phyloP scores from a whole-genome alignment of 2,888 invertebrate species.

The Cerceris ruficornis region DNA sequence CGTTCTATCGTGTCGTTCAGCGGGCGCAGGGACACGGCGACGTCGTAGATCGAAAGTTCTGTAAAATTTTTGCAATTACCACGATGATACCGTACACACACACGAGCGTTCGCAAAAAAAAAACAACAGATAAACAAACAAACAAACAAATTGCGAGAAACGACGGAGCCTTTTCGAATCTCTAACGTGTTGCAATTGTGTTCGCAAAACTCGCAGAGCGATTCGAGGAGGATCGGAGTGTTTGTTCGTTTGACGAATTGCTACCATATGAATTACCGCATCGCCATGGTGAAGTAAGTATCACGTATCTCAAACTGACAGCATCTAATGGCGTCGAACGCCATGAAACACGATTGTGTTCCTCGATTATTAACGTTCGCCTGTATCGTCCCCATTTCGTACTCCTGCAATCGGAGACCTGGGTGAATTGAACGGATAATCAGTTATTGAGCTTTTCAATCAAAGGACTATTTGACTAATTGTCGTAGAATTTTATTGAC shows the following conservation, averaged over 20 bases:
- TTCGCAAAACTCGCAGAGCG: not conserved
- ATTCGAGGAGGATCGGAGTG: conserved; percentile 11
- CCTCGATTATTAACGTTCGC: conserved; percentile 12
- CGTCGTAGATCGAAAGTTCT: conserved; percentile 70
- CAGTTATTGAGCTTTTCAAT: conserved; percentile 5
- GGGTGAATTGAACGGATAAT: not conserved
- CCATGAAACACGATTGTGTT: conserved; percentile 5
- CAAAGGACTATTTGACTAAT: not conserved
- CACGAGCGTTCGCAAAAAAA: not conserved
- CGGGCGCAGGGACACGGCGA: conserved; percentile 86
- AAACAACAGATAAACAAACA: no score
- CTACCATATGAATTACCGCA: conserved; percentile 9
- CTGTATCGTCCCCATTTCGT: not conserved
- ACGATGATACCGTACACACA: not conserved
- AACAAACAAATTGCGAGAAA: not conserved
- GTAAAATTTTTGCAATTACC: conserved; percentile 21
- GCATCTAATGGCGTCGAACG: not conserved
- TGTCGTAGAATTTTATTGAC: not conserved
- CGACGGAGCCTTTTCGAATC: conserved; percentile 16
- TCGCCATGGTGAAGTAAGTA: conserved; percentile 35
- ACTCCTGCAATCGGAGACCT: not conserved
- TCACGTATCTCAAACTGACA: not conserved
- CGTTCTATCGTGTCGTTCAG: conserved; percentile 93
- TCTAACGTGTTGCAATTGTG: conserved; percentile 19
- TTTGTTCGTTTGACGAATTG: conserved; percentile 12